phyloP scores from a whole-genome alignment of 2,113 vertebrate species.

The Sorex fumeus region DNA sequence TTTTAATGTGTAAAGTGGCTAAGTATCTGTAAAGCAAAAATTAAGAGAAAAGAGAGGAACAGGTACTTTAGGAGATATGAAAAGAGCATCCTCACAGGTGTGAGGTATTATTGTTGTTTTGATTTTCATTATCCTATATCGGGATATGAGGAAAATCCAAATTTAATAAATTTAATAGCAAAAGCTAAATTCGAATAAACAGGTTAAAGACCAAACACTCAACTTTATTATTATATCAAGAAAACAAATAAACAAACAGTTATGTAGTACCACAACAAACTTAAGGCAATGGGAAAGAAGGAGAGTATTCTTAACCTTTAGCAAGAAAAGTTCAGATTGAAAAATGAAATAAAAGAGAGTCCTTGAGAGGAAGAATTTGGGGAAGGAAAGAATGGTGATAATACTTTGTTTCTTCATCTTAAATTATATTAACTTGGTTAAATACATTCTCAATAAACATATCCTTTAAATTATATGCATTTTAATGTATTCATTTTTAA shows the following conservation, averaged over 20 bases:
- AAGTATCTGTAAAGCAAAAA: no score
- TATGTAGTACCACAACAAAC: background rate
- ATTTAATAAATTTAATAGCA: background rate
- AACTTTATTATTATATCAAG: background rate
- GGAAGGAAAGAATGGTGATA: fast-evolving
- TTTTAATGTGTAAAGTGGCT: no score
- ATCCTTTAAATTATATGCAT: background rate
- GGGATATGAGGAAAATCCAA: background rate
- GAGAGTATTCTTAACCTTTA: background rate
- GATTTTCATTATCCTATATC: background rate
- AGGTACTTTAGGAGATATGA: no score
- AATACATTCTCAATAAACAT: background rate
- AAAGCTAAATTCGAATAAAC: background rate
- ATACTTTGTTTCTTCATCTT: background rate
- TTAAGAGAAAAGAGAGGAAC: no score
- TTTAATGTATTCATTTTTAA: background rate
- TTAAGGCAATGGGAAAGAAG: background rate
- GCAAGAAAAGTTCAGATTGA: background rate
- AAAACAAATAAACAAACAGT: slow-evolving; percentile 17
- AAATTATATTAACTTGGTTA: background rate
- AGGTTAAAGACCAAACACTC: background rate
- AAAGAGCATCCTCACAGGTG: background rate
- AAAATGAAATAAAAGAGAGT: background rate
- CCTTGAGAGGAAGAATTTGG: background rate
- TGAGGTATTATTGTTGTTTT: background rate